Conservation (phyloP, 2,113 vertebrate species). For the Pelecanoides urinatrix region DNA sequence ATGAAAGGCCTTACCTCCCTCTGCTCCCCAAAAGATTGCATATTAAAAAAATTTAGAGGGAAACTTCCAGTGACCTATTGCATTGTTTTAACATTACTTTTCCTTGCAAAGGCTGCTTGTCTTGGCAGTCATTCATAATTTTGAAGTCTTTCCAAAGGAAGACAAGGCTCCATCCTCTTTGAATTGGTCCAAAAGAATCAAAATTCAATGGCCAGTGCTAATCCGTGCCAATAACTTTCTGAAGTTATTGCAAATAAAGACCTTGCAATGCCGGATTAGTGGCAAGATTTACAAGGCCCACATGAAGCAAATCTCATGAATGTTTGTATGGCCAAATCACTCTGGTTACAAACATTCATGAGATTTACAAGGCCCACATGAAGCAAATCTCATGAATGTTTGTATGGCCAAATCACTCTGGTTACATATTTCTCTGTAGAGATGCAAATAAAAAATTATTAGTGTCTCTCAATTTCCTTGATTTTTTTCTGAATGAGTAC, state of each 20-base stretch:
- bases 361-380: neutral
- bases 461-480: neutral
- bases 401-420: neutral
- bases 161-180: neutral
- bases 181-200: neutral
- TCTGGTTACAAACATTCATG: too few relatives aligned
- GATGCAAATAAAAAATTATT: neutral
- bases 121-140: neutral
- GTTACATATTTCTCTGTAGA: neutral
- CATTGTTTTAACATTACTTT: slow-evolving; percentile 55
- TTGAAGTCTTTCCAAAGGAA: slow-evolving; percentile 39
- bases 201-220: neutral
- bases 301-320: neutral
- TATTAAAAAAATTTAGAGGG: slow-evolving; percentile 3
- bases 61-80: slow-evolving; percentile 42
- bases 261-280: neutral
- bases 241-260: neutral
- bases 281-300: neutral
- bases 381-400: neutral
- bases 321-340: neutral
- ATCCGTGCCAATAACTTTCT: neutral
- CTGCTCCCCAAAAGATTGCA: neutral
- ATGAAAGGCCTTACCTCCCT: neutral
- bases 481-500: neutral
- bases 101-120: slow-evolving; percentile 60